Conservation (phyloP, 2,797 vertebrate genomes). For the Sebastes iracundus region DNA sequence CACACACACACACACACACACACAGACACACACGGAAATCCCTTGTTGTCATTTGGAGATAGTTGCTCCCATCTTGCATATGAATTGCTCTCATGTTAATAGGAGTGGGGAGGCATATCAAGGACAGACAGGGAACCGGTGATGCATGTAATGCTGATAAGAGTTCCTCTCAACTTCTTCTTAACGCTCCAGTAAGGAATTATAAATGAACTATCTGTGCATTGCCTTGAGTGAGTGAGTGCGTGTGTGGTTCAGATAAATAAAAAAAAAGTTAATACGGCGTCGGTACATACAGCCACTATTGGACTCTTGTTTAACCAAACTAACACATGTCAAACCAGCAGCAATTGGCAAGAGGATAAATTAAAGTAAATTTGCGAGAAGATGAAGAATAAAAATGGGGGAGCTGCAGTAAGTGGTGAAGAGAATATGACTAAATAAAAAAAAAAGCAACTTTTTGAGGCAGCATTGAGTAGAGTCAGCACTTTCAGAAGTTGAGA, state of each 20-base stretch:
- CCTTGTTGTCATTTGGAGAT: conserved; percentile 63
- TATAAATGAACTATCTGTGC: conserved; percentile 49
- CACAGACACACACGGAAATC: conserved; percentile 26
- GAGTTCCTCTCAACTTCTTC: conserved; percentile 67
- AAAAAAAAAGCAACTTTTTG: conserved; percentile 5
- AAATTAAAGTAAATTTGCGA: conserved; percentile 5
- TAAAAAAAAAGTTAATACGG: conserved; percentile 25
- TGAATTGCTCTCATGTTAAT: conserved; percentile 77
- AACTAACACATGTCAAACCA: conserved; percentile 7
- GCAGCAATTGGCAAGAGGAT: conserved; percentile 21
- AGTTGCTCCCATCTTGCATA: conserved; percentile 66
- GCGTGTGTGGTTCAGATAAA: conserved; percentile 7
- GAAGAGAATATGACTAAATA: not conserved
- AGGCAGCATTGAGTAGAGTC: not conserved
- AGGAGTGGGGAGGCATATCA: conserved; percentile 68
- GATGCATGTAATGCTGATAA: conserved; percentile 77
- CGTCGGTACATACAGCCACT: not conserved
- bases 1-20: not conserved
- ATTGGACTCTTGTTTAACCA: conserved; percentile 32
- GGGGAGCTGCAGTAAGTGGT: not conserved
- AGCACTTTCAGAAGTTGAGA: not conserved
- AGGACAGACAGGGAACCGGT: conserved; percentile 68
- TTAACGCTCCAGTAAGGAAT: conserved; percentile 56
- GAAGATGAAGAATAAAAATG: not conserved
- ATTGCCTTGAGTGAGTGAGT: conserved; percentile 28